Evolutionary conservation across 2,113 vertebrate genomes (phyloP), one percentile per base, ranked within the genome.

Genomic region (Hippocampus comes): DNA sequence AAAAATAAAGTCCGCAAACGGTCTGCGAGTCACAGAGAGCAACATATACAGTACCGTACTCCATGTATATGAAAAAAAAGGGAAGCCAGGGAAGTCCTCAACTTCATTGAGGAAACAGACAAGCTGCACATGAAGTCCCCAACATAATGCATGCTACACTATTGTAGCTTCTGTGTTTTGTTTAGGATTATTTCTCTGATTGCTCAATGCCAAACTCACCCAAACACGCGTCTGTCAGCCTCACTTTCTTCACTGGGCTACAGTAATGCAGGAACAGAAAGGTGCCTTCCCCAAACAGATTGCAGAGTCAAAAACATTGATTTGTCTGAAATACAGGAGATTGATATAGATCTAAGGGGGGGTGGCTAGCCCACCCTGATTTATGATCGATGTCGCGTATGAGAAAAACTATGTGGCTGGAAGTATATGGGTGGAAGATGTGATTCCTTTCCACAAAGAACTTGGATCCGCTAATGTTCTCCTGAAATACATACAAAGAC

Each of bases 31-130:
- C 25, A 25, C 25, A 25, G 1, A 25, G 25, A 25, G 25, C 25
- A 25, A 25, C 25, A 25, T 25, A 25, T 25, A 25, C 25, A 25
- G 25, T 25, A 25, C 25, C 1, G 25, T 25, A 25, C 25, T 25
- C 25, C 25, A 25, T 25, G 25, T 25, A 25, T 25, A 25, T 1
- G 25, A 25, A 25, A 25, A 25, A 25, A 25, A 25, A 25, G 25
- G 25, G 25, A 25, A 25, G 66, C 30, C 56, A 20, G 11, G 23
- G 34, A 64, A 77, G 75, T 25, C 21, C 51, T 46, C 61, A 63
- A 70, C 41, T 71, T 60, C 53, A 69, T 2, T 55, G 65, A 73
- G 27, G 63, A 81, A 74, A 72, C 68, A n/a, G 63, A 61, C 73
- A 79, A 78, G 69, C 74, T 42, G 21, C 41, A 27, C 49, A 66